These are phyloP conservation scores for Phlogophora meticulosa DNA, from an alignment of 2,888 invertebrate genomes.

Conservation along the genomic window DNA sequence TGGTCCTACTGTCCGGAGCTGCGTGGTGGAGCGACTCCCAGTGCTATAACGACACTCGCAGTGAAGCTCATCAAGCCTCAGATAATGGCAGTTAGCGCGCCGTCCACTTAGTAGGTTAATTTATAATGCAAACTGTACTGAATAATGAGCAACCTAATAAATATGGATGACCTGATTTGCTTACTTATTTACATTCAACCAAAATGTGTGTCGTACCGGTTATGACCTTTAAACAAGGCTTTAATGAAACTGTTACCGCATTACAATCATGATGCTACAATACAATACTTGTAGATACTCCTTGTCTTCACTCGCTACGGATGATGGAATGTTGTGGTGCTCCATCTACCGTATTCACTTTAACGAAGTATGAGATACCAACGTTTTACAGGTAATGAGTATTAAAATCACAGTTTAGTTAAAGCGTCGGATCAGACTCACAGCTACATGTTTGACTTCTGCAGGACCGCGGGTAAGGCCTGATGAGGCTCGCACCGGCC, in stretches of 20 bases:
- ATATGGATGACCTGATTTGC: constrained; percentile 57
- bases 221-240: constrained; percentile 49
- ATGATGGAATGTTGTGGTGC: background rate
- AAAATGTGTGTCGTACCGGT: constrained; percentile 33
- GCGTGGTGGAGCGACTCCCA: background rate
- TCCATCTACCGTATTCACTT: background rate
- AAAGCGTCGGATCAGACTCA: no score
- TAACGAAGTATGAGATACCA: background rate
- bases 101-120: constrained; percentile 48
- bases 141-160: constrained; percentile 57
- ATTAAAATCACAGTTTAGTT: no score
- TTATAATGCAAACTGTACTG: constrained; percentile 54
- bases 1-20: constrained; percentile 27
- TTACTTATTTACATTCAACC: constrained; percentile 50
- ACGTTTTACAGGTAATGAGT: background rate
- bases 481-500: background rate
- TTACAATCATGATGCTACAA: constrained; percentile 16
- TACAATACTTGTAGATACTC: background rate
- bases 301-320: background rate
- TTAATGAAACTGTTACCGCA: constrained; percentile 26
- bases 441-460: no score
- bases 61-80: constrained; percentile 46
- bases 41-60: constrained; percentile 44
- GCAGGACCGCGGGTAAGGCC: no score
- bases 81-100: constrained; percentile 45